These are phyloP conservation scores for Pagrus major DNA, from an alignment of 2,113 vertebrate genomes.

Conservation along the genomic window DNA sequence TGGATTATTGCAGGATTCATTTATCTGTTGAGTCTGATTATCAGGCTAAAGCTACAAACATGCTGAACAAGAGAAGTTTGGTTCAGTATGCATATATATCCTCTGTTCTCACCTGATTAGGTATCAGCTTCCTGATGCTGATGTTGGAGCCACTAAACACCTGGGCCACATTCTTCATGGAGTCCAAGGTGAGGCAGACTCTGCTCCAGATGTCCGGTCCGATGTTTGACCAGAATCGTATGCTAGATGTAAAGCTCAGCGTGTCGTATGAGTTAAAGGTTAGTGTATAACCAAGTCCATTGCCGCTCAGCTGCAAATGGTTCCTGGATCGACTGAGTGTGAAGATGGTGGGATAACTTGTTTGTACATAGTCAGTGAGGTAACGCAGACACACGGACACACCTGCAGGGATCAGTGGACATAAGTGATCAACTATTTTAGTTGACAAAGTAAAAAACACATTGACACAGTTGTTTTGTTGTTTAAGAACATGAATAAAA, in stretches of 20 bases:
- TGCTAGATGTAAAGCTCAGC: background rate
- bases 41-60: too few species aligned
- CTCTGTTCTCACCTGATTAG: slow-evolving; percentile 18
- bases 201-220: slow-evolving; percentile 49
- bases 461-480: background rate
- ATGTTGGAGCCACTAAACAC: slow-evolving; percentile 50
- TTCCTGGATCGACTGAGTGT: slow-evolving; percentile 34
- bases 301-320: rapidly evolving
- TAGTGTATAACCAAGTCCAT: rapidly evolving
- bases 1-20: too few species aligned
- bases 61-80: too few species aligned
- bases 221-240: background rate
- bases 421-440: slow-evolving; percentile 30
- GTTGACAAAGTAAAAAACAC: background rate
- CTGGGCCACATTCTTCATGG: slow-evolving; percentile 43
- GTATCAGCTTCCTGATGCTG: slow-evolving; percentile 64
- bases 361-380: background rate
- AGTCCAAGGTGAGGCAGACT: slow-evolving; percentile 68
- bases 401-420: slow-evolving; percentile 69
- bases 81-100: too few species aligned
- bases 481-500: too few species aligned
- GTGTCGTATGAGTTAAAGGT: rapidly evolving
- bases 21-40: too few species aligned
- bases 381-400: slow-evolving; percentile 70
- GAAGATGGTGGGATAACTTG: too few species aligned